Percentiles rank a stretch among this genome's conserved stretches.
Conservation (phyloP, 1,140 invertebrate species). For the Metopolophium dirhodum region DNA sequence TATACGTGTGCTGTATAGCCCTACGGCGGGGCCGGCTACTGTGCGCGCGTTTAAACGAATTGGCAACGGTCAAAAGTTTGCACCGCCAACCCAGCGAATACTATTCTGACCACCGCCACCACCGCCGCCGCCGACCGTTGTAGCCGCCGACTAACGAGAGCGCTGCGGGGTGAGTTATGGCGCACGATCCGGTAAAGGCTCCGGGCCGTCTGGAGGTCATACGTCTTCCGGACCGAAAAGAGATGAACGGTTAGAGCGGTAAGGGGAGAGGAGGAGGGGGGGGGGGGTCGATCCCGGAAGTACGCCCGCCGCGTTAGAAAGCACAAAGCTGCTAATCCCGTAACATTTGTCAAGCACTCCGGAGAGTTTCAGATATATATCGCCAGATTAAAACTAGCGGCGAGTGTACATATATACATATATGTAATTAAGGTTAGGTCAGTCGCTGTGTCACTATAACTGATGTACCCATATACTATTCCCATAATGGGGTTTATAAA, state of each 20-base stretch:
- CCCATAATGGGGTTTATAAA: not conserved
- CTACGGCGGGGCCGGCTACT: not conserved
- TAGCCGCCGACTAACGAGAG: not conserved
- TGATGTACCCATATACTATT: not conserved
- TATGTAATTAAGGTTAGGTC: not conserved
- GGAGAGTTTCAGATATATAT: not conserved
- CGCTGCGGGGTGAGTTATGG: slow-evolving; percentile 11
- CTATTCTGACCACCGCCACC: not conserved
- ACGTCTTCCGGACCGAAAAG: slow-evolving; percentile 31
- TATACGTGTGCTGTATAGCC: not conserved
- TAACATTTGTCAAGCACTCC: slow-evolving; percentile 27
- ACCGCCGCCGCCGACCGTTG: too few relatives aligned
- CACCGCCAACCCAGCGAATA: too few relatives aligned
- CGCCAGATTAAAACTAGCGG: not conserved
- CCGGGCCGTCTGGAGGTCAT: slow-evolving; percentile 39
- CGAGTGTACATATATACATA: not conserved
- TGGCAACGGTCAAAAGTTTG: slow-evolving; percentile 50
- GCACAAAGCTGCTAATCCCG: slow-evolving; percentile 25
- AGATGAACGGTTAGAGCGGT: slow-evolving; percentile 6
- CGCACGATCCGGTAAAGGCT: slow-evolving; percentile 24
- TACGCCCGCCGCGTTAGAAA: slow-evolving; percentile 13
- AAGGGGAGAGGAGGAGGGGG: not conserved
- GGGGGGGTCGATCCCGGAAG: not conserved
- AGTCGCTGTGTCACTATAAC: not conserved
- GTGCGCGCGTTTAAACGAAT: slow-evolving; percentile 11